Evolutionary conservation across 2,888 invertebrate species (phyloP).

Genomic region (Pantelozetes paolii): DNA sequence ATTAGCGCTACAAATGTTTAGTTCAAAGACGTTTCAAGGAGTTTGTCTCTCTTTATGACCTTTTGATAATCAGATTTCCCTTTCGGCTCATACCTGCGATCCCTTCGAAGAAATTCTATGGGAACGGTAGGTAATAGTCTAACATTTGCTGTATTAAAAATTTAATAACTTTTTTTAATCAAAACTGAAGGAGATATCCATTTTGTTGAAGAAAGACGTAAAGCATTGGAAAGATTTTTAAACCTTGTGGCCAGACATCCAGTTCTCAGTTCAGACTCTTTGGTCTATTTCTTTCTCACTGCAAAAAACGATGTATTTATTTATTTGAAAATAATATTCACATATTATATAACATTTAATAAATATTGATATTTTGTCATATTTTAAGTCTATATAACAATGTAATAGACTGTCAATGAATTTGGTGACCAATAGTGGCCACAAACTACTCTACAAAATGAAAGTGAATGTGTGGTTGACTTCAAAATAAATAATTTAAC

Average conservation of each 20-base stretch:
- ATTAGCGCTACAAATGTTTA: conserved; percentile 52
- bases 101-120: conserved; percentile 53
- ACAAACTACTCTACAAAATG: no score
- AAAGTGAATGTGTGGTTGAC: no score
- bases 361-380: no score
- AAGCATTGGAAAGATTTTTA: conserved; percentile 52
- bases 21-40: conserved; percentile 54
- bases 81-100: conserved; percentile 53
- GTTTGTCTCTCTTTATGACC: conserved; percentile 54
- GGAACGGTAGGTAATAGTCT: conserved; percentile 33
- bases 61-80: conserved; percentile 53
- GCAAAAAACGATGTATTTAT: neutral
- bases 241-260: conserved; percentile 54
- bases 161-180: conserved; percentile 36
- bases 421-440: no score
- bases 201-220: conserved; percentile 54
- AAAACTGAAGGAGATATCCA: conserved; percentile 52
- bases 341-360: neutral
- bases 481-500: no score
- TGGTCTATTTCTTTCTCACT: conserved; percentile 54
- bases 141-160: neutral
- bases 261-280: conserved; percentile 52
- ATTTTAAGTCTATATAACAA: no score
- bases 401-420: no score
- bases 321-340: neutral